Conservation (phyloP, 2,797 vertebrate species). For the Brachyrhaphis roseni region DNA sequence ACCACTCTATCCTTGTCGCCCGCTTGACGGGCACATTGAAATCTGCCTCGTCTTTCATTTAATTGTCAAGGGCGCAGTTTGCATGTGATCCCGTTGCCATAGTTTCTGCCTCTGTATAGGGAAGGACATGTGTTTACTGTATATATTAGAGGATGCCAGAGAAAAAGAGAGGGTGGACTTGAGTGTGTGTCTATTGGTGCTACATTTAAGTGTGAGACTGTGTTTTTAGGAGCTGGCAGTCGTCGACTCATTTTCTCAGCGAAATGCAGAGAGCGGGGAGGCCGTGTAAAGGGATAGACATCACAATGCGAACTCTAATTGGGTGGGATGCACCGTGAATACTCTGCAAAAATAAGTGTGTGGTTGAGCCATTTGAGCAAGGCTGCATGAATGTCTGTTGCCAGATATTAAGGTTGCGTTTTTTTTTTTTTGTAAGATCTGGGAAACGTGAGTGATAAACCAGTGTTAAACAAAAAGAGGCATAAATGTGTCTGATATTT, state of each 20-base stretch:
- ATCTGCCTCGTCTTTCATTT: conserved; percentile 61
- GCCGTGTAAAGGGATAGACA: conserved; percentile 31
- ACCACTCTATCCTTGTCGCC: conserved; percentile 51
- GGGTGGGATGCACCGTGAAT: conserved; percentile 49
- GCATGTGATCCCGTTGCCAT: conserved; percentile 69
- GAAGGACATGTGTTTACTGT: conserved; percentile 70
- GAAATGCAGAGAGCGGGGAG: conserved; percentile 35
- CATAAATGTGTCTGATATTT: not conserved
- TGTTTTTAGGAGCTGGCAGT: conserved; percentile 35
- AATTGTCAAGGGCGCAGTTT: conserved; percentile 77
- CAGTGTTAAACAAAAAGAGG: not conserved
- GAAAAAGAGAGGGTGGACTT: conserved; percentile 55
- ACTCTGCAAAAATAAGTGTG: conserved; percentile 26
- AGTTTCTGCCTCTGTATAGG: conserved; percentile 61
- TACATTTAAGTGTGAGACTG: conserved; percentile 54
- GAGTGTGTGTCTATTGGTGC: conserved; percentile 57
- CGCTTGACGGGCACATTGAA: conserved; percentile 64
- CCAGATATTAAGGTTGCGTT: not conserved
- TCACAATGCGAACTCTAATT: conserved; percentile 56
- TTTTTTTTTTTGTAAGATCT: not conserved
- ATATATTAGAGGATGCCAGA: conserved; percentile 65
- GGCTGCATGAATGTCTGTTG: conserved; percentile 15
- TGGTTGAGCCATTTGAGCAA: conserved; percentile 29
- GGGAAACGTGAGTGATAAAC: not conserved
- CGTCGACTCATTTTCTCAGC: conserved; percentile 26